A percentile compares a stretch with the other conserved stretches of the same genome.
phyloP scores from a whole-genome alignment of 1,140 invertebrate genomes.

The Episyrphus balteatus region DNA sequence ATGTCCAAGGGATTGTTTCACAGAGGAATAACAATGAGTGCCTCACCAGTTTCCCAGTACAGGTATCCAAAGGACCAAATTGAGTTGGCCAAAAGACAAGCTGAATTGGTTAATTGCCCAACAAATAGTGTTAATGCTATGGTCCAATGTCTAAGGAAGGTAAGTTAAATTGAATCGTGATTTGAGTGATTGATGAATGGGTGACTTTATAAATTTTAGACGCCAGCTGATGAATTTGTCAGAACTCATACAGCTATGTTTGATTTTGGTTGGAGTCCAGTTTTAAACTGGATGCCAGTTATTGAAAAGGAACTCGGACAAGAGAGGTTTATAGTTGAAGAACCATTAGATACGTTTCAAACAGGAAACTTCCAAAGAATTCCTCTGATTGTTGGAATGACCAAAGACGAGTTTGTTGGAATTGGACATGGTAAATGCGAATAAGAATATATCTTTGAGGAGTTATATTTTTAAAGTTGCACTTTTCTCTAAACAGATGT shows the following conservation, averaged over 20 bases:
- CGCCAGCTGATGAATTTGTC: conserved; percentile 43
- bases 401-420: conserved; percentile 53
- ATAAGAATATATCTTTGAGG: background rate
- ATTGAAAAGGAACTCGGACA: conserved; percentile 56
- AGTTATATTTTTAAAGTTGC: background rate
- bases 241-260: conserved; percentile 39
- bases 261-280: conserved; percentile 40
- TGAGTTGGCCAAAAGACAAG: conserved; percentile 52
- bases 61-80: conserved; percentile 32
- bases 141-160: conserved; percentile 46
- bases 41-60: conserved; percentile 38
- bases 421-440: conserved; percentile 35
- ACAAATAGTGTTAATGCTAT: conserved; percentile 38
- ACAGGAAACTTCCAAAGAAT: conserved; percentile 49
- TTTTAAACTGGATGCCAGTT: conserved; percentile 50
- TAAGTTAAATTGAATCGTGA: conserved; percentile 8
- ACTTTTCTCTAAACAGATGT: conserved; percentile 9
- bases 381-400: conserved; percentile 54
- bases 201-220: conserved; percentile 2
- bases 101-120: conserved; percentile 53
- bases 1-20: conserved; percentile 43
- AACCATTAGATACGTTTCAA: conserved; percentile 45
- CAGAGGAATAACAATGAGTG: conserved; percentile 44
- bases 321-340: conserved; percentile 50
- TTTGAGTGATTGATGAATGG: no score